These are phyloP conservation scores for Heliconius nattereri DNA, from an alignment of 1,140 invertebrate species.

Conservation along the genomic window DNA sequence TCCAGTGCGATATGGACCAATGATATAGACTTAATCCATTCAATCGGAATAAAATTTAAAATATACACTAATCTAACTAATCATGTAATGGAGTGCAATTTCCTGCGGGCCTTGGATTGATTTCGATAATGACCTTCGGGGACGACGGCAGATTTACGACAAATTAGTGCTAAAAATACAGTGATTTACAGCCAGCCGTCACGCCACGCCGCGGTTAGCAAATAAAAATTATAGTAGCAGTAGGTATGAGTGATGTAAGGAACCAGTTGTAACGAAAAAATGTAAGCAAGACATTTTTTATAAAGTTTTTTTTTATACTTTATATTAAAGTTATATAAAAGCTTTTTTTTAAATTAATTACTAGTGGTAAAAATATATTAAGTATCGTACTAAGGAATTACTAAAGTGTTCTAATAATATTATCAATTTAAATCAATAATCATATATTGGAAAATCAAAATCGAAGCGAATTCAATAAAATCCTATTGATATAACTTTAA, in stretches of 20 bases:
- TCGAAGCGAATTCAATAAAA: too few relatives aligned
- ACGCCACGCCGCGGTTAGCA: conserved; percentile 49
- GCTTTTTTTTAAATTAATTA: too few relatives aligned
- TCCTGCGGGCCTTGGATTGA: conserved; percentile 33
- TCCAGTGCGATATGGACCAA: not conserved
- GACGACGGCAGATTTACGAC: conserved; percentile 60
- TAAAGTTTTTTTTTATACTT: conserved; percentile 10
- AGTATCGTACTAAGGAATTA: too few relatives aligned
- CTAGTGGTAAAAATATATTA: too few relatives aligned
- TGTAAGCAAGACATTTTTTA: conserved; percentile 33
- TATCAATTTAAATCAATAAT: too few relatives aligned
- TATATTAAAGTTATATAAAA: too few relatives aligned
- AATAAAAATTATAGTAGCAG: conserved; percentile 44
- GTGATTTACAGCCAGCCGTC: conserved; percentile 59
- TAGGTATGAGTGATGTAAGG: conserved; percentile 41
- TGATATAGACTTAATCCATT: not conserved
- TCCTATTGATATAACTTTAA: too few relatives aligned
- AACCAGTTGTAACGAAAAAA: conserved; percentile 50
- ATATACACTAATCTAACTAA: not conserved
- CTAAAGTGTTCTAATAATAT: too few relatives aligned
- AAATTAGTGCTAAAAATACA: conserved; percentile 70
- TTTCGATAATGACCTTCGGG: conserved; percentile 53
- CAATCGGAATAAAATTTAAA: not conserved
- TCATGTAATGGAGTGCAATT: conserved; percentile 21
- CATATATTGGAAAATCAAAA: too few relatives aligned